phyloP scores from a whole-genome alignment of 2,113 vertebrate genomes.

The Centropus bengalensis region DNA sequence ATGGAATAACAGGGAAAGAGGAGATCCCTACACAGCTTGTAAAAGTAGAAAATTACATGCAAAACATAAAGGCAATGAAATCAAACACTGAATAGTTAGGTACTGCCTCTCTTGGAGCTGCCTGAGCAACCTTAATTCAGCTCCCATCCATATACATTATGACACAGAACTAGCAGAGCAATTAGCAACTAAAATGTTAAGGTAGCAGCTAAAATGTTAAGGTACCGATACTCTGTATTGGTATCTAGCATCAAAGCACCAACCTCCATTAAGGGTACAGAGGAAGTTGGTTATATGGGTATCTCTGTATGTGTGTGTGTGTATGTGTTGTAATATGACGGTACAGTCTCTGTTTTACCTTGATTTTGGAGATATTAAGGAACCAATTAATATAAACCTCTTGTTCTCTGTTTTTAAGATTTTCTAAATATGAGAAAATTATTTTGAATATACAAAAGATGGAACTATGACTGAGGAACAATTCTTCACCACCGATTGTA shows the following conservation, averaged over 20 bases:
- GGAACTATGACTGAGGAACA: background rate
- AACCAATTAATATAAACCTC: background rate
- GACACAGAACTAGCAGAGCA: background rate
- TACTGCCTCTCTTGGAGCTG: background rate
- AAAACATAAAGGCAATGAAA: background rate
- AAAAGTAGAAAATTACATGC: background rate
- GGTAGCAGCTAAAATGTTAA: background rate
- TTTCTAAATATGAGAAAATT: background rate
- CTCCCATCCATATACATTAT: background rate
- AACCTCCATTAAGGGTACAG: too few species aligned
- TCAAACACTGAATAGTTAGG: background rate
- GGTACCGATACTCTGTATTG: background rate
- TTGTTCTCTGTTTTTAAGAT: background rate
- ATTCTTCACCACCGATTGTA: background rate
- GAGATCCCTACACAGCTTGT: background rate
- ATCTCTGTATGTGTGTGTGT: background rate
- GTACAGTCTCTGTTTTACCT: background rate
- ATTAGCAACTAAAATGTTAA: background rate
- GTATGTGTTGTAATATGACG: rapidly evolving
- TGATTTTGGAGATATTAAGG: background rate
- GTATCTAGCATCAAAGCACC: background rate
- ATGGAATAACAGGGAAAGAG: background rate
- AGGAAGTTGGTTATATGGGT: background rate
- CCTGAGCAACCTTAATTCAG: background rate
- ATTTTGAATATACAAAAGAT: background rate